Conservation (phyloP, 2,113 vertebrate genomes). For the Jacana jacana region DNA sequence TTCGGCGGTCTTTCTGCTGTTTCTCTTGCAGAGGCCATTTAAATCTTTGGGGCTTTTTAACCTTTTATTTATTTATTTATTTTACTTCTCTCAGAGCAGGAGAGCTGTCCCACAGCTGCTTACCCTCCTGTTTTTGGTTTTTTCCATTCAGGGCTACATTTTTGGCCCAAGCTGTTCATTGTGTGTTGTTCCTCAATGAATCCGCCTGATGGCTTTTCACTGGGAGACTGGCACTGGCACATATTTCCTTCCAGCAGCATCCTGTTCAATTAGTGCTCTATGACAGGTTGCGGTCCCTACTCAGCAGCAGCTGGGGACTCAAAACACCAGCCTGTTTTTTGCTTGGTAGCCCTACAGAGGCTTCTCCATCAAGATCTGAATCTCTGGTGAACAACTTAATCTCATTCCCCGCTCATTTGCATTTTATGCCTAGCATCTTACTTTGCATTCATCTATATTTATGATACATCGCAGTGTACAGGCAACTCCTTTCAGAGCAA, state of each 20-base stretch:
- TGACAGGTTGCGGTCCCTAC: conserved; percentile 36
- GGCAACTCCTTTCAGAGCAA: conserved; percentile 68
- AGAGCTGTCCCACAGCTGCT: background rate
- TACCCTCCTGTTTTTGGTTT: background rate
- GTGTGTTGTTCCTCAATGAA: background rate
- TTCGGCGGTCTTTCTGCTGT: background rate
- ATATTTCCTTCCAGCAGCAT: conserved; percentile 54
- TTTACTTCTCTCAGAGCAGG: background rate
- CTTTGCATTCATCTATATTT: conserved; percentile 77
- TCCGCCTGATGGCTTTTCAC: background rate
- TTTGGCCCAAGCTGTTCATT: conserved; percentile 10
- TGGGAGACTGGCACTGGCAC: background rate
- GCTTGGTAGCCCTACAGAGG: conserved; percentile 67
- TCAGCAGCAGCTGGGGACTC: conserved; percentile 43
- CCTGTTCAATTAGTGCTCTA: conserved; percentile 66
- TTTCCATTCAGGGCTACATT: background rate
- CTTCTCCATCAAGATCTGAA: conserved; percentile 56
- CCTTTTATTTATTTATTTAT: background rate
- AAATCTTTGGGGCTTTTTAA: background rate
- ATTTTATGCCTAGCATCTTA: conserved; percentile 71
- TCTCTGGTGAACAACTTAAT: conserved; percentile 69
- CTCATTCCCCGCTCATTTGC: conserved; percentile 73
- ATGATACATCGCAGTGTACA: conserved; percentile 63
- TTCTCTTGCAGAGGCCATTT: background rate
- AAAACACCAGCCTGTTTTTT: conserved; percentile 68